These are phyloP conservation scores for Sisor rabdophorus DNA, from an alignment of 2,113 vertebrate genomes.

Conservation along the genomic window DNA sequence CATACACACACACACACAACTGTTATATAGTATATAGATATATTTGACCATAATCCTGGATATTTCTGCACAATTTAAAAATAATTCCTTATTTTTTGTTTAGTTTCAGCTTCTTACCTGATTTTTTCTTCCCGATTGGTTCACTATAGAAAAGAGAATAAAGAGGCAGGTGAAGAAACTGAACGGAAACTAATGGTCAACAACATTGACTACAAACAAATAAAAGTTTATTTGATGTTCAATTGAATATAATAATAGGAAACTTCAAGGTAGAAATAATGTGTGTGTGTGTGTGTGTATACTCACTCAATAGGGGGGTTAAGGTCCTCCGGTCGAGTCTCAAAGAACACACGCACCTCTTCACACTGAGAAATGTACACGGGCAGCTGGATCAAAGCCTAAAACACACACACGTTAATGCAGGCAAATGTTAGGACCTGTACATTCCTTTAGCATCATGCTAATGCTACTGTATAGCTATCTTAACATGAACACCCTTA, in stretches of 20 bases:
- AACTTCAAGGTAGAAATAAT: background rate
- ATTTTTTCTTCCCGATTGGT: slow-evolving; percentile 87
- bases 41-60: background rate
- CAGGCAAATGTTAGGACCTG: too few species aligned
- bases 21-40: background rate
- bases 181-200: background rate
- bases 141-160: slow-evolving; percentile 74
- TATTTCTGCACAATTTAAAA: background rate
- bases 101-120: slow-evolving; percentile 73
- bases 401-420: slow-evolving; percentile 1
- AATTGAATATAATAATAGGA: too few species aligned
- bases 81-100: background rate
- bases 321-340: slow-evolving; percentile 91
- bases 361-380: slow-evolving; percentile 98
- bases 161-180: background rate
- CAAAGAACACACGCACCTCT: slow-evolving; percentile 94
- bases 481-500: too few species aligned
- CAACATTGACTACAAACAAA: background rate
- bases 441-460: background rate
- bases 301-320: slow-evolving; percentile 93
- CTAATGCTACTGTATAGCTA: background rate
- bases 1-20: background rate
- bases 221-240: background rate
- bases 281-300: background rate
- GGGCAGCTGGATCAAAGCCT: slow-evolving; percentile 95